A percentile compares a stretch with the other conserved stretches of the same genome.
Conservation (phyloP, 2,113 vertebrate genomes). For the Naja naja region DNA sequence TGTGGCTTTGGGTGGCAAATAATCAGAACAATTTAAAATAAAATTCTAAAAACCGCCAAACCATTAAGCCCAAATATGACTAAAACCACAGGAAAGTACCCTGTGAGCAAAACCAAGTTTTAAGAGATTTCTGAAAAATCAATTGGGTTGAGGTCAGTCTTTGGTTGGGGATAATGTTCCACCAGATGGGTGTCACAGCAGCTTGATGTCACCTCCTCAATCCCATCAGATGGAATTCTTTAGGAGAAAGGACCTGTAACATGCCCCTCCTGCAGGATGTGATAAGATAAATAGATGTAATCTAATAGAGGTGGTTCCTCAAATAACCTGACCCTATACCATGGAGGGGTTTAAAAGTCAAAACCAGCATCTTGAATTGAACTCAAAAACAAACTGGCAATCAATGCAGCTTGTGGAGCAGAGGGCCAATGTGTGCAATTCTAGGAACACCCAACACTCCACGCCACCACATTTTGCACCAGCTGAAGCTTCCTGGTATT, state of each 20-base stretch:
- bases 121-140: neutral
- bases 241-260: neutral
- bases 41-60: neutral
- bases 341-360: neutral
- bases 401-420: neutral
- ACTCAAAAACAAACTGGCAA: neutral
- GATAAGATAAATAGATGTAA: neutral
- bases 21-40: neutral
- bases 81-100: neutral
- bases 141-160: neutral
- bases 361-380: neutral
- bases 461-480: neutral
- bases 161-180: neutral
- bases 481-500: neutral
- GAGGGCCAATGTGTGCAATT: neutral
- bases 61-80: neutral
- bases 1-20: neutral
- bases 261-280: neutral
- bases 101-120: too few species aligned
- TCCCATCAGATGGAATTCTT: neutral
- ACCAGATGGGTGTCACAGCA: neutral
- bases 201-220: neutral
- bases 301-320: neutral
- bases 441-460: neutral
- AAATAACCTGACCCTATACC: neutral